A percentile compares a stretch with the other conserved stretches of the same genome.
Evolutionary conservation across 2,888 invertebrate species (phyloP).

Genomic region (Scaptomyza flava): DNA sequence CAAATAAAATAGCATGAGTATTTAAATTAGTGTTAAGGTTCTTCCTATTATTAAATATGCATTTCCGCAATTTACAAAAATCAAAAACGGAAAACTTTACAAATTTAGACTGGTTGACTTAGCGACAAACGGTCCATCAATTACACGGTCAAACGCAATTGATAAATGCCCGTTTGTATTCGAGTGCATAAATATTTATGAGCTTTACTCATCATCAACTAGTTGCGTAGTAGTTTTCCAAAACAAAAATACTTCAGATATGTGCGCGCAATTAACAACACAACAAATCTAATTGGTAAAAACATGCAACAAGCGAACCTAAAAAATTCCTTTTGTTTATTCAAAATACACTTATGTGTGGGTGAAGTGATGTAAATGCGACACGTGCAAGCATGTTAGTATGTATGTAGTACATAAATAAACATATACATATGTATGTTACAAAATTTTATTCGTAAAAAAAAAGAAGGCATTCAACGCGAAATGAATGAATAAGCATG

Average conservation of each 20-base stretch:
- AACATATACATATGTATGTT: not conserved
- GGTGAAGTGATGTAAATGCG: slow-evolving; percentile 48
- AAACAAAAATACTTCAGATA: slow-evolving; percentile 26
- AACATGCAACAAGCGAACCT: slow-evolving; percentile 40
- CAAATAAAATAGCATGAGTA: not conserved
- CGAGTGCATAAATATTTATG: slow-evolving; percentile 39
- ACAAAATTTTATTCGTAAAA: slow-evolving; percentile 40
- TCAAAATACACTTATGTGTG: not conserved
- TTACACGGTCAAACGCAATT: slow-evolving; percentile 31
- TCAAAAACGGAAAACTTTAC: not conserved
- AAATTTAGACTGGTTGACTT: not conserved
- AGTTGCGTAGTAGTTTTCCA: not conserved
- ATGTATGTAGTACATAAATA: slow-evolving; percentile 1
- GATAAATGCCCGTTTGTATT: not conserved
- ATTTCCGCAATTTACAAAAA: slow-evolving; percentile 12
- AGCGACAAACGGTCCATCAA: slow-evolving; percentile 26
- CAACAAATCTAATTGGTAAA: slow-evolving; percentile 52
- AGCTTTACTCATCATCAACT: slow-evolving; percentile 7
- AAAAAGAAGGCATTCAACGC: slow-evolving; percentile 52
- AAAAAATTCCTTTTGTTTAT: slow-evolving; percentile 49
- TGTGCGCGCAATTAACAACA: slow-evolving; percentile 45
- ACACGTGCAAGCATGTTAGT: slow-evolving; percentile 14
- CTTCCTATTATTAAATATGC: slow-evolving; percentile 1
- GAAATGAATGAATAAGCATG: slow-evolving; percentile 61
- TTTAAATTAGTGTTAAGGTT: slow-evolving; percentile 1